Evolutionary conservation across 2,888 invertebrate genomes (phyloP).

Genomic region (Caenorhabditis macrosperma): DNA sequence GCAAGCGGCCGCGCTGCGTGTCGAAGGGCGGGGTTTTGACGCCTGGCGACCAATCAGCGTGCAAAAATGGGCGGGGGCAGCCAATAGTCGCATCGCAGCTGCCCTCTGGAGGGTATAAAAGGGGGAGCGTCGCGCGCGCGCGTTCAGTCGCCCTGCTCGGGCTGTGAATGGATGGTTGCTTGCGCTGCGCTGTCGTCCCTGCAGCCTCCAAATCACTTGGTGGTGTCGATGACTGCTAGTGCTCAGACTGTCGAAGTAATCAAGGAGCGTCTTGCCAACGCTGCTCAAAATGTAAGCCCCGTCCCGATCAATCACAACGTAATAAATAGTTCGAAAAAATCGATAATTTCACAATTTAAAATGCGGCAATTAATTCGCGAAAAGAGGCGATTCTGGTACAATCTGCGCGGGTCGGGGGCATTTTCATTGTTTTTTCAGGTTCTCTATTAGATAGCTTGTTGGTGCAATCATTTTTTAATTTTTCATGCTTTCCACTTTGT

Average conservation of each 20-base stretch:
- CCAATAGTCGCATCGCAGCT: slow-evolving; percentile 16
- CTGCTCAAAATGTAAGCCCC: slow-evolving; percentile 78
- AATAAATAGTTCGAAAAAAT: slow-evolving; percentile 32
- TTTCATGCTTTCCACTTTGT: too few species aligned
- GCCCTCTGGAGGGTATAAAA: slow-evolving; percentile 61
- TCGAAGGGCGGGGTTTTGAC: slow-evolving; percentile 10
- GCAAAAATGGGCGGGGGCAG: background rate
- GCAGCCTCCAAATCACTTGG: slow-evolving; percentile 66
- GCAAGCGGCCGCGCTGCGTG: slow-evolving; percentile 39
- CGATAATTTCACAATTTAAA: slow-evolving; percentile 49
- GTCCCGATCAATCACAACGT: slow-evolving; percentile 29
- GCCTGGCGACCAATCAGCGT: slow-evolving; percentile 2
- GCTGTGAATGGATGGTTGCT: slow-evolving; percentile 74
- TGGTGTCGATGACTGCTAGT: slow-evolving; percentile 64
- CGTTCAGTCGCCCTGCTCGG: slow-evolving; percentile 68
- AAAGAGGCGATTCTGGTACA: slow-evolving; percentile 5
- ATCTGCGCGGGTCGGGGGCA: background rate
- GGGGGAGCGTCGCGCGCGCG: slow-evolving; percentile 60
- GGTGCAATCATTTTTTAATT: background rate
- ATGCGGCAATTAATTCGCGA: slow-evolving; percentile 4
- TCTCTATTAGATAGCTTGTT: slow-evolving; percentile 6
- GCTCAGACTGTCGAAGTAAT: slow-evolving; percentile 73
- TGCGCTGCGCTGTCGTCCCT: slow-evolving; percentile 66
- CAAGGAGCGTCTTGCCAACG: slow-evolving; percentile 73
- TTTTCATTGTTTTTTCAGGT: slow-evolving; percentile 22